Base-by-base conservation (phyloP, 2,888 invertebrate genomes). In the Barypeithes pellucidus region DNA sequence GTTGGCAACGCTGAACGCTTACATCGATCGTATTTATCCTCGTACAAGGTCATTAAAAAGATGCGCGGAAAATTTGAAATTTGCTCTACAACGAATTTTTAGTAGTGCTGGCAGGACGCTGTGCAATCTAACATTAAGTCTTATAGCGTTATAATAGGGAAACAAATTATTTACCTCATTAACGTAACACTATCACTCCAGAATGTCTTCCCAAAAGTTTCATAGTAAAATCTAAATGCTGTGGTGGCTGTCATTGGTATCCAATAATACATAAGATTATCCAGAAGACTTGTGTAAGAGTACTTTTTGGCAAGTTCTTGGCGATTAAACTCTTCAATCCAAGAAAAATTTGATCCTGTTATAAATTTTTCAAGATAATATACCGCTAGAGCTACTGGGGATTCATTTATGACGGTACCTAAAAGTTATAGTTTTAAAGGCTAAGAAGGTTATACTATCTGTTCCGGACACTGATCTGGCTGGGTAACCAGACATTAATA, bases 351-450 rank as follows among this genome's bases (percentile, higher is more conserved):
- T 0, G 93, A 94, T 91, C 94, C 93, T 0, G 91, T 89, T 11
- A 92, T 91, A 86, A 95, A 96, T 84, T 97, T 97, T 81, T 97
- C 96, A 2, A 97, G 85, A 62, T 97, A 93, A 81, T 96, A 98
- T 0, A 94, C 94, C 0, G 95, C 95, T 73, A 98, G 85, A 0
- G 95, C 97, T 0, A 93, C 89, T 0, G 97, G 97, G 0, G 94
- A 93, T 79, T 94, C 93, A 20, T 88, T 87, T 41, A 96, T 84
- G 0, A 88, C 92, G 1, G 90, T 87, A 29, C 94, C 94, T 93
- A 79, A 36, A 79, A 78, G n/a, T n/a, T n/a, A n/a, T n/a, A n/a
- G n/a, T n/a, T n/a, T n/a, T 20, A 43, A 22, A 43, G 41, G 18
- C 5, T 52, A 52, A 16, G n/a, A 16, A 50, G 16, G 8, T 50